Evolutionary conservation across 2,797 vertebrate genomes (phyloP).

Genomic region (Pseudochaenichthys georgianus): DNA sequence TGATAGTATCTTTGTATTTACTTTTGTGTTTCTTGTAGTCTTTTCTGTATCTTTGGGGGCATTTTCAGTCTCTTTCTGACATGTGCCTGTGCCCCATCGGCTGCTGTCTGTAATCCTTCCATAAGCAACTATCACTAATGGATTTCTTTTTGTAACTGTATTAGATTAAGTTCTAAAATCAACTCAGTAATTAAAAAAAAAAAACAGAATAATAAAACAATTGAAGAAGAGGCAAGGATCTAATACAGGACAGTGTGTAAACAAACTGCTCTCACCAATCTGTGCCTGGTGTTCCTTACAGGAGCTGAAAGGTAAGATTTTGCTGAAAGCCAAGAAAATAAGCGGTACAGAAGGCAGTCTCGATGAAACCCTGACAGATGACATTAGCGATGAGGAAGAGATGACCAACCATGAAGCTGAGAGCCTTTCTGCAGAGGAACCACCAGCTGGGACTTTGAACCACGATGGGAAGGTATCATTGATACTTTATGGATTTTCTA

Average conservation of each 20-base stretch:
- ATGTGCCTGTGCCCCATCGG: too few species aligned
- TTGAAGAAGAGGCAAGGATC: background rate
- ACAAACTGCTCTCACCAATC: background rate
- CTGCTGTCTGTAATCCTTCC: too few species aligned
- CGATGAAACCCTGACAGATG: conserved; percentile 77
- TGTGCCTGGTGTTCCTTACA: conserved; percentile 53
- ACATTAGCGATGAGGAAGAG: conserved; percentile 87
- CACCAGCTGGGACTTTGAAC: conserved; percentile 43
- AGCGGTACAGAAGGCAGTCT: conserved; percentile 77
- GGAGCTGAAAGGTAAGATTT: conserved; percentile 91
- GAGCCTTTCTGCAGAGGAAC: conserved; percentile 68
- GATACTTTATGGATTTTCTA: background rate
- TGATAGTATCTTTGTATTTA: too few species aligned
- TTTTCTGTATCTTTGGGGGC: too few species aligned
- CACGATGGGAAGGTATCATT: conserved; percentile 73
- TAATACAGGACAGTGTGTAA: fast-evolving
- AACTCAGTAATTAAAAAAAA: background rate
- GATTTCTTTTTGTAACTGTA: background rate
- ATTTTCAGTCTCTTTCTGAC: too few species aligned
- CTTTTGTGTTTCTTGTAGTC: too few species aligned
- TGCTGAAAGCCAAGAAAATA: conserved; percentile 95
- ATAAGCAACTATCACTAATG: background rate
- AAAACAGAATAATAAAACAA: background rate
- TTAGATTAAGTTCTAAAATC: background rate
- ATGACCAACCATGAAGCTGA: conserved; percentile 79